Evolutionary conservation across 2,797 vertebrate genomes (phyloP), one percentile per base, ranked within the genome.

Genomic region (Meriones psammophilus): DNA sequence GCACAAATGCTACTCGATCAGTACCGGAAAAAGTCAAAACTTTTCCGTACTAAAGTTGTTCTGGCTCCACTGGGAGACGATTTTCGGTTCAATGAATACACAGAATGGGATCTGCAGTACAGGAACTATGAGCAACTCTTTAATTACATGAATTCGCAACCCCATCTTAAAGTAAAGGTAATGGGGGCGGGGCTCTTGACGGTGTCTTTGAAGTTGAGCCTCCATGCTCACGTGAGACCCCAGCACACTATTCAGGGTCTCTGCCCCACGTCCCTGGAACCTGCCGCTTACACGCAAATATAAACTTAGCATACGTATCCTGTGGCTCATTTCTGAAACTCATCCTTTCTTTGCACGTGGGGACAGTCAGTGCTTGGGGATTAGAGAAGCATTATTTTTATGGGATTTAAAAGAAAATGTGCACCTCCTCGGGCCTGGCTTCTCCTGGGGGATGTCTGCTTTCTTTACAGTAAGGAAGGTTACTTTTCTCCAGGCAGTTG

Each of bases 21-120:
- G 93, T 99, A 99, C 97, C 99, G 99, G 33, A 99, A 99, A 98
- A 99, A 99, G 98, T 99, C 99, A 66, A 99, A 99, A 64, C 99
- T 99, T 88, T 99, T 98, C 96, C 99, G 99, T 7, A 99, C 99
- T 1, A 98, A 99, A 13, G 99, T 99, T 86, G 98, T 99, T 0
- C 97, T 99, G 77, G 99, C 98, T 90, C 99, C 99, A 0, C 98
- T 99, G 0, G 99, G 99, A 4, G 99, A 99, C 91, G 99, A 99
- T 98, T 99, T 99, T 92, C 99, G 99, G 17, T 99, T 99, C 68
- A 71, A 56, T 2, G 99, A 99, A 83, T 98, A 98, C 54, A 98
- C 98, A 0, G 99, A 99, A 95, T 99, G 99, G 99, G 99, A 99
- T 96, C 99, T 99, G 79, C 99, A 99, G 98, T 99, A 99, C 97